Percentiles rank a stretch among this genome's conserved stretches.
Evolutionary conservation across 2,113 vertebrate genomes (phyloP).

Genomic region (Anoplopoma fimbria): DNA sequence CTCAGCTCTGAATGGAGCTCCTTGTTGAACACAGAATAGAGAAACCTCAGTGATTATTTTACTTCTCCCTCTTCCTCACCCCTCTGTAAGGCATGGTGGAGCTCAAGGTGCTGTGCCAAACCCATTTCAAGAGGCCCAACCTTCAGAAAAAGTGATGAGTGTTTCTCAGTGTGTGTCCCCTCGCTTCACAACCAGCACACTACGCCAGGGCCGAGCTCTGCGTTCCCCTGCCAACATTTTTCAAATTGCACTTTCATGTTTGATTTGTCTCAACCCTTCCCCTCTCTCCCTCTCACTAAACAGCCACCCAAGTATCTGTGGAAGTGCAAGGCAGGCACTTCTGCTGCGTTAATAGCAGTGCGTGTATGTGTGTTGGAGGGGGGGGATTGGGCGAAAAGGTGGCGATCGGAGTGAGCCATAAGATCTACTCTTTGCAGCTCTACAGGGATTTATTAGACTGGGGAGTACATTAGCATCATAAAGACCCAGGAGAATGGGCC

Average conservation of each 20-base stretch:
- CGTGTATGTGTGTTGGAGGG: slow-evolving; percentile 44
- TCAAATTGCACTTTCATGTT: slow-evolving; percentile 78
- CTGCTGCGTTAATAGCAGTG: slow-evolving; percentile 66
- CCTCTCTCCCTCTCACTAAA: slow-evolving; percentile 61
- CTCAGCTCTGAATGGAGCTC: slow-evolving; percentile 48
- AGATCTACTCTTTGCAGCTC: slow-evolving; percentile 83
- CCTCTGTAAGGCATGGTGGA: slow-evolving; percentile 10
- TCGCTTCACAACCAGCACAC: not conserved
- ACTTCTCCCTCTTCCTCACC: slow-evolving; percentile 23
- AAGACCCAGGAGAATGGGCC: slow-evolving; percentile 83
- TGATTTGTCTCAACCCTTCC: slow-evolving; percentile 77
- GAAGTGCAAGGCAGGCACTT: slow-evolving; percentile 83
- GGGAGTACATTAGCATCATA: slow-evolving; percentile 88
- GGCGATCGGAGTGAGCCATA: slow-evolving; percentile 80
- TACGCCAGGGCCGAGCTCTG: slow-evolving; percentile 15
- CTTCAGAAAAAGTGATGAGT: slow-evolving; percentile 46
- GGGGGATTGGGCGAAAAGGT: slow-evolving; percentile 61
- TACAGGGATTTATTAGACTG: slow-evolving; percentile 87
- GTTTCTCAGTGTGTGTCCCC: slow-evolving; percentile 23
- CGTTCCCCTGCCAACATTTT: slow-evolving; percentile 50
- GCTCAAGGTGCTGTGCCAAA: slow-evolving; percentile 24
- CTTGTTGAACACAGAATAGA: slow-evolving; percentile 41
- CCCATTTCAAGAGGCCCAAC: slow-evolving; percentile 35
- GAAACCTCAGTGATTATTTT: slow-evolving; percentile 52
- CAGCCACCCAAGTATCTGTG: slow-evolving; percentile 75